Base-by-base conservation (phyloP, 2,797 vertebrate species). In the Acipenser transmontanus region DNA sequence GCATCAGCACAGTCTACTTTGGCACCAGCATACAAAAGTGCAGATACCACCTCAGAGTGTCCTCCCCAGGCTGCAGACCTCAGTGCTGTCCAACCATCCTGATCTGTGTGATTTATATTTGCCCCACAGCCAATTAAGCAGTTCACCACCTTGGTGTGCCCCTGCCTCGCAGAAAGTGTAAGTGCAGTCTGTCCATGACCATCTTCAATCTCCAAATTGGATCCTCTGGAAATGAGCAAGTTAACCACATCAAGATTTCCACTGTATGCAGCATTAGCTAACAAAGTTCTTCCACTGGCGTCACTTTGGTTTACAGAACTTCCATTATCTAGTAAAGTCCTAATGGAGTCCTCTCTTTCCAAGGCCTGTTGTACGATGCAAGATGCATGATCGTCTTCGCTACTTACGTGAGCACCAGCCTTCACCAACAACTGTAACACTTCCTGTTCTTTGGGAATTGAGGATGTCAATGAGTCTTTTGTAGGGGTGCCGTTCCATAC, bases 401-500 rank as follows among this genome's bases (percentile, higher is more conserved):
- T 96, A 85, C 91, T 95, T 50, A 99, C 93, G 0, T 98, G 96
- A 64, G 97, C 97, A 0, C 97, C 97, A 0, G 97, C 97, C 88
- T 98, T 97, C 6, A 99, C 95, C 70, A 99, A 77, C 64, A 99
- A 91, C 76, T 98, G 97, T n/a, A 99, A 80, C 4, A 99, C 97
- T 76, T 99, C 96, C 76, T 98, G 96, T 67, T 98, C 94, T 84
- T 91, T 96, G 59, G 96, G 97, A 81, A 98, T 93, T 47, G 94
- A 83, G n/a, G 92, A 93, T 51, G 87, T 93, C 67, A 99, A 85
- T 11, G 96, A 97, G 81, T 98, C 95, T 86, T 95, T 93, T 66
- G 98, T 93, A 3, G 97, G 97, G 0, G 96, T 96, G 64, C 96
- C 94, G 7, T 97, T 98, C 97, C 96, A 99, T 64, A 99, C 92